phyloP scores from a whole-genome alignment of 2,888 invertebrate genomes.

The Ophion ellenae region DNA sequence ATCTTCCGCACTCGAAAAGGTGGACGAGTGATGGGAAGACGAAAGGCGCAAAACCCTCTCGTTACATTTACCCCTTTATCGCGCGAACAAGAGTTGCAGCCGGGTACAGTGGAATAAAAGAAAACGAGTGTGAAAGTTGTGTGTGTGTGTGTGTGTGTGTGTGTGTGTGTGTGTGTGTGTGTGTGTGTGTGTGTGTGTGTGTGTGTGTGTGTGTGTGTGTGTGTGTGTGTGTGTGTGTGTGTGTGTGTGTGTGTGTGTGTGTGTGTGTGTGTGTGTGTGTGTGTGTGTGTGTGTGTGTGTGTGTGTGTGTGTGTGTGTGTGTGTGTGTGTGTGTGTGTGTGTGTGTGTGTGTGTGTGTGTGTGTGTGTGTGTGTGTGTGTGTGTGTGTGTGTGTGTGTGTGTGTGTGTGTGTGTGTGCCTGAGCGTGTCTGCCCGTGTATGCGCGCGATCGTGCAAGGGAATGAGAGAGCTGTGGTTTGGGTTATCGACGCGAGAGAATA shows the following conservation, averaged over 20 bases:
- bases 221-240: not conserved
- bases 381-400: conserved; percentile 18
- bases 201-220: not conserved
- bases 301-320: not conserved
- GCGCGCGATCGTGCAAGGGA: conserved; percentile 14
- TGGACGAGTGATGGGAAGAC: not conserved
- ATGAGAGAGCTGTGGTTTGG: conserved; percentile 46
- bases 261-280: conserved; percentile 14
- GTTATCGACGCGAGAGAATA: conserved; percentile 70
- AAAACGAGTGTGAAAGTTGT: not conserved
- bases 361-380: not conserved
- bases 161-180: not conserved
- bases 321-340: conserved; percentile 13
- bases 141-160: not conserved
- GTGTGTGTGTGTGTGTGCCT: not conserved
- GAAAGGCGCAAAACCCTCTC: conserved; percentile 72
- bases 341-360: not conserved
- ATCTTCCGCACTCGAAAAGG: conserved; percentile 25
- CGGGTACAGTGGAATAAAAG: conserved; percentile 28
- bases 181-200: not conserved
- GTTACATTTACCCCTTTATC: conserved; percentile 80
- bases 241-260: not conserved
- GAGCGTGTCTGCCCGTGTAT: not conserved
- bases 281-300: not conserved
- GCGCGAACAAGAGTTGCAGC: conserved; percentile 67